These are phyloP conservation scores for Papilio polyxenes DNA, from an alignment of 1,140 invertebrate genomes.

Conservation along the genomic window DNA sequence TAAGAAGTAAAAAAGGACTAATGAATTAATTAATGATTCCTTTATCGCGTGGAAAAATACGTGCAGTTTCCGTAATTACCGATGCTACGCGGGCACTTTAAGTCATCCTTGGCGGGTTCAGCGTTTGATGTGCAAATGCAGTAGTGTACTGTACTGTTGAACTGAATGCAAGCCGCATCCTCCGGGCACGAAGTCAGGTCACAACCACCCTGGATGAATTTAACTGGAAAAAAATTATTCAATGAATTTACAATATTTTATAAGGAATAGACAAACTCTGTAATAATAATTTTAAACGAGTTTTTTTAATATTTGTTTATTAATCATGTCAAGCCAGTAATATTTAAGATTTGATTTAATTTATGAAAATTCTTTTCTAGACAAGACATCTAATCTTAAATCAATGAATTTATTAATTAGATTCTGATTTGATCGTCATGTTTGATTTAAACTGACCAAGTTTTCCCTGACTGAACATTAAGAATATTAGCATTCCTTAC, in stretches of 20 bases:
- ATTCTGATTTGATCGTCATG: no score
- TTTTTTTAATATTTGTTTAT: background rate
- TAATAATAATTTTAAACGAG: background rate
- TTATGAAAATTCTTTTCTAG: no score
- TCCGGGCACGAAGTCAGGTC: slow-evolving; percentile 81
- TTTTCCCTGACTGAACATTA: no score
- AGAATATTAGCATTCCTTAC: slow-evolving; percentile 39
- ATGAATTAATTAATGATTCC: slow-evolving; percentile 1
- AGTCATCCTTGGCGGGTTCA: slow-evolving; percentile 82
- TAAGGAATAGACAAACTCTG: background rate
- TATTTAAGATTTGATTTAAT: no score
- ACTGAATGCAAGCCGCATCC: slow-evolving; percentile 82
- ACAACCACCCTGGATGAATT: slow-evolving; percentile 73
- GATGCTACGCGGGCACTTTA: slow-evolving; percentile 83
- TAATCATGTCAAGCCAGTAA: background rate
- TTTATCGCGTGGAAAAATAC: slow-evolving; percentile 5
- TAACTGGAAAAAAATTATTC: slow-evolving; percentile 51
- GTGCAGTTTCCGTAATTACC: slow-evolving; percentile 60
- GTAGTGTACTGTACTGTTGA: slow-evolving; percentile 79
- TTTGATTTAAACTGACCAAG: no score
- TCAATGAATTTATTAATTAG: no score
- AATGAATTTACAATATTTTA: no score
- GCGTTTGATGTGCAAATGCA: slow-evolving; percentile 86
- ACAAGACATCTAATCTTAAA: no score
- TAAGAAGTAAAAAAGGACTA: background rate